These are phyloP conservation scores for Myodes glareolus DNA, from an alignment of 2,113 vertebrate species.

Conservation along the genomic window DNA sequence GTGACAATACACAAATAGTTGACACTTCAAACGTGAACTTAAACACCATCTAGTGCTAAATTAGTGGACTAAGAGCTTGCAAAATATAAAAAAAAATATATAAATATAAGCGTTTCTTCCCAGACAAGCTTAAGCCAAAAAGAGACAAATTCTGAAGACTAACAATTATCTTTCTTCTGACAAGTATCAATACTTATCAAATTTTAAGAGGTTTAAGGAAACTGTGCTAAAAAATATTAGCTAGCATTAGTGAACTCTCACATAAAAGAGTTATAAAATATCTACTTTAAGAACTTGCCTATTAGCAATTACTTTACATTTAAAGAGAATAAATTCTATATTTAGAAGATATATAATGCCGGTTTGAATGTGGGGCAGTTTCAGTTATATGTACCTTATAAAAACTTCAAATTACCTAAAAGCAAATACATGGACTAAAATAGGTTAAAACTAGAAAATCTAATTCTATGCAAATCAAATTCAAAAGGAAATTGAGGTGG, in stretches of 20 bases:
- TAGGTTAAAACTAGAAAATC: background rate
- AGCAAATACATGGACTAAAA: background rate
- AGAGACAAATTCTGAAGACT: background rate
- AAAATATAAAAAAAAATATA: background rate
- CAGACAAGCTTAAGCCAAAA: background rate
- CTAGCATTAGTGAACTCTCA: background rate
- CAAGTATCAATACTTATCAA: background rate
- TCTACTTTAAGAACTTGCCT: background rate
- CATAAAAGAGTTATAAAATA: background rate
- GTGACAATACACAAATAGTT: background rate
- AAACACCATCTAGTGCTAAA: background rate
- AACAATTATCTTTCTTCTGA: background rate
- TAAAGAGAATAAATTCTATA: background rate
- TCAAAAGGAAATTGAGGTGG: too few relatives aligned
- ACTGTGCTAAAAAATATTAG: background rate
- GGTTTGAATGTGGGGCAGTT: background rate
- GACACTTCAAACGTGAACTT: background rate
- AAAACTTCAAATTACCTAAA: background rate
- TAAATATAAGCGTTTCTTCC: background rate
- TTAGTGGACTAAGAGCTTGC: background rate
- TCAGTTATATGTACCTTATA: background rate
- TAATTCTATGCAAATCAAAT: background rate
- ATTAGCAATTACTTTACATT: background rate
- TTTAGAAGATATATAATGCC: background rate
- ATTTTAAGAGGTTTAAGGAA: background rate